These are phyloP conservation scores for Antedon mediterranea DNA, from an alignment of 53 echinoderm and acorn worm species.

Conservation along the genomic window DNA sequence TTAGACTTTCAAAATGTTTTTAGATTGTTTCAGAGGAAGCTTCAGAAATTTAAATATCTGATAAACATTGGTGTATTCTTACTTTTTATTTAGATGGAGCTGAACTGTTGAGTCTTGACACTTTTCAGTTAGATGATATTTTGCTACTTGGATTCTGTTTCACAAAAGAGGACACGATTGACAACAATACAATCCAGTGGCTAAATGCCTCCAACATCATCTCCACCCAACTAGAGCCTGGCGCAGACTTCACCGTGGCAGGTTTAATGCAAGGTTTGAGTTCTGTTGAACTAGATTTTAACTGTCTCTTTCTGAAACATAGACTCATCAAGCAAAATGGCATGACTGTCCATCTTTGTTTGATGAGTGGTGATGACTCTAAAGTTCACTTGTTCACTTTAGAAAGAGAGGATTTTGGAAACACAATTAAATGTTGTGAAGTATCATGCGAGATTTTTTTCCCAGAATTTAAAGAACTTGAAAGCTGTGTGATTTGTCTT, in stretches of 20 bases:
- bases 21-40: too few species aligned
- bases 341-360: slow-evolving; percentile 43
- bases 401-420: slow-evolving; percentile 11
- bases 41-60: too few species aligned
- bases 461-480: slow-evolving; percentile 74
- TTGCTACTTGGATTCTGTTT: neutral
- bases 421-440: neutral
- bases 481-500: slow-evolving; percentile 67
- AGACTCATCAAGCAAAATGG: slow-evolving; percentile 24
- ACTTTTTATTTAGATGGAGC: neutral
- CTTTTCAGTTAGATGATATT: neutral
- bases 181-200: neutral
- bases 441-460: slow-evolving; percentile 25
- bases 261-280: neutral
- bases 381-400: slow-evolving; percentile 59
- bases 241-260: neutral
- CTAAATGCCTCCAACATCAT: neutral
- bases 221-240: neutral
- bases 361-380: slow-evolving; percentile 61
- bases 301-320: neutral
- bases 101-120: neutral
- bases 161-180: neutral
- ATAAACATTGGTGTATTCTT: neutral
- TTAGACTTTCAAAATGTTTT: too few species aligned
- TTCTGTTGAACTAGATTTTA: neutral